phyloP scores from a whole-genome alignment of 2,113 vertebrate genomes.

The Ictidomys tridecemlineatus region DNA sequence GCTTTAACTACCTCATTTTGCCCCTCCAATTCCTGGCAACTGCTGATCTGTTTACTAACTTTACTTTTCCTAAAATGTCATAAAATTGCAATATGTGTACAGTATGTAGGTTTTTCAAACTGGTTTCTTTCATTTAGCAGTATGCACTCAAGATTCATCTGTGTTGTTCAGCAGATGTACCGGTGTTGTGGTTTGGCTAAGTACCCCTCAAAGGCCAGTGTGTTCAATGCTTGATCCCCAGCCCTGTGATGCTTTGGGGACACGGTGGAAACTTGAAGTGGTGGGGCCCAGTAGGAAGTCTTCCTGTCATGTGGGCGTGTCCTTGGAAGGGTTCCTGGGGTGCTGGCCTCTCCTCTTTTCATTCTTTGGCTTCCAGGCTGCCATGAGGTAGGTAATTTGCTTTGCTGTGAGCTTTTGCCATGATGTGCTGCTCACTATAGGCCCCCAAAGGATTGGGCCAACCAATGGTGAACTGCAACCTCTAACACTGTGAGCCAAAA shows the following conservation, averaged over 20 bases:
- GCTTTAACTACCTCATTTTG: not conserved
- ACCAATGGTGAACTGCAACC: too few relatives aligned
- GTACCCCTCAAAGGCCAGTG: not conserved
- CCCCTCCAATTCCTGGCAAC: not conserved
- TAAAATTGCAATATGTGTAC: not conserved
- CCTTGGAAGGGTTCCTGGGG: not conserved
- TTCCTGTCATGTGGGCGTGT: not conserved
- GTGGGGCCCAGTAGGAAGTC: not conserved
- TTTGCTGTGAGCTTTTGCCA: too few relatives aligned
- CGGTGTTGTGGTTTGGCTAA: not conserved
- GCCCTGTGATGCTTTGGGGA: not conserved
- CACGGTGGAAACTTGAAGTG: too few relatives aligned
- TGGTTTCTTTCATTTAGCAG: not conserved
- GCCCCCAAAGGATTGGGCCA: too few relatives aligned
- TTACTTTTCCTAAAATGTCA: not conserved
- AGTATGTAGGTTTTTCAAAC: not conserved
- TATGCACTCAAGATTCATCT: not conserved
- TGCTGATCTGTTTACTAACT: not conserved
- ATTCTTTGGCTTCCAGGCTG: not conserved
- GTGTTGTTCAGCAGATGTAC: not conserved
- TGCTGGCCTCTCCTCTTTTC: not conserved
- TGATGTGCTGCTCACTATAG: too few relatives aligned
- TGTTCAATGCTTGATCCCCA: not conserved
- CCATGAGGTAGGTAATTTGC: not conserved
- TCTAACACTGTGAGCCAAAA: too few relatives aligned